Evolutionary conservation across 2,113 vertebrate genomes (phyloP).

Genomic region (Spermophilus dauricus): DNA sequence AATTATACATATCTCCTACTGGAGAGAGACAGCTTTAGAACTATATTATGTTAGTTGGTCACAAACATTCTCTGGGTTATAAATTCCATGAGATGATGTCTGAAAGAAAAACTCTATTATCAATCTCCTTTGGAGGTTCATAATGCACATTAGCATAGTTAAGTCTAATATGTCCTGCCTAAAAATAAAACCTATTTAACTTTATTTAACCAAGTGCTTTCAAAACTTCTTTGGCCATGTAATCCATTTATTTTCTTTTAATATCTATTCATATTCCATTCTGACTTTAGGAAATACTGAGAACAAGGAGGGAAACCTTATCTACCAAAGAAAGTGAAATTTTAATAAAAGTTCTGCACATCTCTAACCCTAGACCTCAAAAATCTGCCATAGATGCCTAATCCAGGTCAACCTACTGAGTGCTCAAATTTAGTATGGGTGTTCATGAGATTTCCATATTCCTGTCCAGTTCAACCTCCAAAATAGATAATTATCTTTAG

Average conservation of each 20-base stretch:
- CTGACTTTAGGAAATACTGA: constrained; percentile 15
- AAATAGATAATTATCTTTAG: not conserved
- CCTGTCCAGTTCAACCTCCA: not conserved
- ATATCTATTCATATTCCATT: not conserved
- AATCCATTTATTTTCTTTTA: constrained; percentile 11
- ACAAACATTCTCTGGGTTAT: not conserved
- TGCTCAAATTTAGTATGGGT: not conserved
- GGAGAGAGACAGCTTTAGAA: not conserved
- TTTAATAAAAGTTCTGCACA: not conserved
- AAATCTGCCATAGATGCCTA: not conserved
- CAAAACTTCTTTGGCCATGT: not conserved
- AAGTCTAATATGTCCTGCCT: not conserved
- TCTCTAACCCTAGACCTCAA: not conserved
- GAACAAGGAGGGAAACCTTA: not conserved
- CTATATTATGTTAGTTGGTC: not conserved
- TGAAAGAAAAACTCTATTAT: constrained; percentile 8
- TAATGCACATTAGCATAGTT: not conserved
- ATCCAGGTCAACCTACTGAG: not conserved
- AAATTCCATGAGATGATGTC: not conserved
- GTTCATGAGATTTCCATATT: not conserved
- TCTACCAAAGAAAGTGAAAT: not conserved
- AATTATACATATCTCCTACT: not conserved
- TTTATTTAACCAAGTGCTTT: not conserved
- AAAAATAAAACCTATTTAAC: constrained; percentile 1
- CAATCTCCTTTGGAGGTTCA: not conserved